These are phyloP conservation scores for Carterocephalus palaemon DNA, from an alignment of 2,888 invertebrate genomes.

Conservation along the genomic window DNA sequence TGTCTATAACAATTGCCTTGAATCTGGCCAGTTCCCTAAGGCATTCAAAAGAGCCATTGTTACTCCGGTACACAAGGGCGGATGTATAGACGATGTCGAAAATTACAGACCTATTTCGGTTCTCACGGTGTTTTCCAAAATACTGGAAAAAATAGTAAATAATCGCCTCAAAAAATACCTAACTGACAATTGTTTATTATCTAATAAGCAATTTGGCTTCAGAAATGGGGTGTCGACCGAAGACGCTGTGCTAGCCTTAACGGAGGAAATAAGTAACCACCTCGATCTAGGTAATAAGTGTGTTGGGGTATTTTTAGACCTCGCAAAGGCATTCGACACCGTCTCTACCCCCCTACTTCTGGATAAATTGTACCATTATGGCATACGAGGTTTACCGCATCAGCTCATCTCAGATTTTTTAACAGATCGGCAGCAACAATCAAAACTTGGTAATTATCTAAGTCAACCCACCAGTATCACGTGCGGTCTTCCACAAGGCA, in stretches of 20 bases:
- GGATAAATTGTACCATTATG: conserved; percentile 12
- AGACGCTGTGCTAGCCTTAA: conserved; percentile 5
- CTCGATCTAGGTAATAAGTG: conserved; percentile 7
- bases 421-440: conserved; percentile 4
- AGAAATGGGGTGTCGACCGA: conserved; percentile 9
- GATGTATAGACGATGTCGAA: too few relatives aligned
- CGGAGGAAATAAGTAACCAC: conserved; percentile 4
- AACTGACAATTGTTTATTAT: neutral
- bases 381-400: conserved; percentile 13
- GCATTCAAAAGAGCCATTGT: too few relatives aligned
- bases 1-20: too few relatives aligned
- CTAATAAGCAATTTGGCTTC: conserved; percentile 12
- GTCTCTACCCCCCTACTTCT: conserved; percentile 7
- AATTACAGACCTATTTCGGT: conserved; percentile 10
- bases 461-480: neutral
- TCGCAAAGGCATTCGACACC: conserved; percentile 9
- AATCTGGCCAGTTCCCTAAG: too few relatives aligned
- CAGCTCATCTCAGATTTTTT: conserved; percentile 3
- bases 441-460: neutral
- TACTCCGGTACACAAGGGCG: too few relatives aligned
- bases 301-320: conserved; percentile 7
- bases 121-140: conserved; percentile 1
- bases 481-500: conserved; percentile 23
- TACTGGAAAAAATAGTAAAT: conserved; percentile 12
- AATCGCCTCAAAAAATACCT: conserved; percentile 7